phyloP scores from a whole-genome alignment of 2,113 vertebrate genomes.

The Tiliqua scincoides region DNA sequence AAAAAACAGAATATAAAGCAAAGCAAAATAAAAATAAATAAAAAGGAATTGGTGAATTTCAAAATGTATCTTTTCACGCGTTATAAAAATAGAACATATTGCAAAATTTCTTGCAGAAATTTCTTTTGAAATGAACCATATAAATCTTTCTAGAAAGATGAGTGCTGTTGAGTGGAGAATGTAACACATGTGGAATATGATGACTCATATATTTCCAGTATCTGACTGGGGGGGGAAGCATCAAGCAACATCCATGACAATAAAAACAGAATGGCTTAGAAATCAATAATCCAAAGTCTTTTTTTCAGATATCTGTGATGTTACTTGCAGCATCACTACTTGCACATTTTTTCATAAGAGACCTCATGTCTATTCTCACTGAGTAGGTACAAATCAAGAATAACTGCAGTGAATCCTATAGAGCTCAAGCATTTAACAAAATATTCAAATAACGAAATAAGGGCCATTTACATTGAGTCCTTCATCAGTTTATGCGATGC shows the following conservation, averaged over 20 bases:
- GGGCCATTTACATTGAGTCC: slow-evolving; percentile 4
- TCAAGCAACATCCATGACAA: neutral
- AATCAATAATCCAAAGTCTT: neutral
- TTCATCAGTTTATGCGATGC: neutral
- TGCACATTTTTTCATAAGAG: neutral
- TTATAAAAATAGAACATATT: neutral
- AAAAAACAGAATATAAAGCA: neutral
- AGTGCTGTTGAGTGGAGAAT: neutral
- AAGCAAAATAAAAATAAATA: neutral
- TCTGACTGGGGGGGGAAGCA: neutral
- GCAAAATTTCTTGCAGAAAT: neutral
- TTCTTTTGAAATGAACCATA: neutral
- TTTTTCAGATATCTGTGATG: neutral
- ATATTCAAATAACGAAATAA: neutral
- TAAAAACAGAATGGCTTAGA: neutral
- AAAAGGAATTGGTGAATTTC: neutral
- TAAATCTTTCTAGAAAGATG: neutral
- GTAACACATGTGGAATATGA: neutral
- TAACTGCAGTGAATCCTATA: neutral
- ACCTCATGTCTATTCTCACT: neutral
- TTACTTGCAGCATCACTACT: neutral
- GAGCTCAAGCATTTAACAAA: neutral
- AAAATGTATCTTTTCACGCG: no score
- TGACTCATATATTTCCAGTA: neutral
- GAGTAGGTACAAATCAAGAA: neutral